These are phyloP conservation scores for Aphelocoma californica DNA, from an alignment of 2,797 vertebrate genomes.

Conservation along the genomic window DNA sequence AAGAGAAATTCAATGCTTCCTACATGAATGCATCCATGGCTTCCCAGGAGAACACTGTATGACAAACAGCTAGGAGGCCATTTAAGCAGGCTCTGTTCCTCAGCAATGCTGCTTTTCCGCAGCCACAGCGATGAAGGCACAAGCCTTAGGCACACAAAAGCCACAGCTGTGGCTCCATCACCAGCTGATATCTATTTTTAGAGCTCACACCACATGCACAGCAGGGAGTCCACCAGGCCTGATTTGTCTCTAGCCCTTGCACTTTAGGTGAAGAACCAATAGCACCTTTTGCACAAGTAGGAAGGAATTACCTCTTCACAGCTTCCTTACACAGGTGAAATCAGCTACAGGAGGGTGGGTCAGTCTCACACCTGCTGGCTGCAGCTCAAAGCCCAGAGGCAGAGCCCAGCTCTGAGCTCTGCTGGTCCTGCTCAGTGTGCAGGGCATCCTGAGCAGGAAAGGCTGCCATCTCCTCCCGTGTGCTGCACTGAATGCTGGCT, in stretches of 20 bases:
- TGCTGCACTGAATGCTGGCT: neutral
- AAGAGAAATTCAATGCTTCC: neutral
- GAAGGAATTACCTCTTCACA: neutral
- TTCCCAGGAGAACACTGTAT: neutral
- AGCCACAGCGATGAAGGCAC: neutral
- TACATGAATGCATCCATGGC: neutral
- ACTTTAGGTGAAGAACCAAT: neutral
- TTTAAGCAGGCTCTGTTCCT: neutral
- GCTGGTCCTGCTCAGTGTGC: neutral
- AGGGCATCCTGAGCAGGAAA: neutral
- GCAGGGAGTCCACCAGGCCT: neutral
- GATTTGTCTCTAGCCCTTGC: neutral
- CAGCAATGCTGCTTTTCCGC: neutral
- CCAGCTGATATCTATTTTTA: neutral
- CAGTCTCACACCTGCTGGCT: neutral
- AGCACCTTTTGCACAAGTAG: neutral
- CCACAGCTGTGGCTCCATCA: neutral
- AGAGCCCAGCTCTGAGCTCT: neutral
- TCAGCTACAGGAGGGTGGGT: neutral
- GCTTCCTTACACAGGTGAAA: neutral
- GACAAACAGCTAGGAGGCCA: neutral
- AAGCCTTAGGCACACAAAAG: neutral
- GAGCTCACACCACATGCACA: neutral
- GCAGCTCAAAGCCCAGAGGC: neutral
- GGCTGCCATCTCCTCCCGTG: fast-evolving